Percentiles rank a stretch among this genome's conserved stretches.
phyloP scores from a whole-genome alignment of 2,797 vertebrate genomes.

The Amblyraja radiata region DNA sequence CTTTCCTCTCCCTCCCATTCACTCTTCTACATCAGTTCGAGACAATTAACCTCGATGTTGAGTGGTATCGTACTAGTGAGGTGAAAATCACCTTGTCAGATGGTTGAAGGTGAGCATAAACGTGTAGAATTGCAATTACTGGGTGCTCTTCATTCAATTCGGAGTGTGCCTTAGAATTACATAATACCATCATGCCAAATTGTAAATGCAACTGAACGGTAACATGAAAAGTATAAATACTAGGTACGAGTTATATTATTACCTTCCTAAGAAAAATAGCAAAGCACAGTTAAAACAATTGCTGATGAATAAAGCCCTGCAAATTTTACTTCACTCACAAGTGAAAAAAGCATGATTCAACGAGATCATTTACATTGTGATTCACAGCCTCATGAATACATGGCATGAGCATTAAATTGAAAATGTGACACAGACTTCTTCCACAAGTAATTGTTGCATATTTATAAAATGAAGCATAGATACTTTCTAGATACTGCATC shows the following conservation, averaged over 20 bases:
- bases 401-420: background rate
- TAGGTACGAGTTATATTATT: background rate
- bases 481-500: too few relatives aligned
- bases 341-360: background rate
- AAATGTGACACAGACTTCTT: background rate
- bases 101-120: background rate
- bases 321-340: conserved; percentile 14
- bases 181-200: background rate
- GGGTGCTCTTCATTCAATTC: background rate
- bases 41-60: background rate
- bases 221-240: background rate
- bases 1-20: background rate
- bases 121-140: background rate
- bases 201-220: background rate
- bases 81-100: background rate
- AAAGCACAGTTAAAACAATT: background rate
- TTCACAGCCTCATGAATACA: background rate
- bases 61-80: background rate
- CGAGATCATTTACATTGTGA: background rate
- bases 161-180: background rate
- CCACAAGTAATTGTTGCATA: background rate
- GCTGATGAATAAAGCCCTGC: background rate
- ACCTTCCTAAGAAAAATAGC: background rate
- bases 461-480: background rate
- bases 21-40: background rate